Conservation (phyloP, 2,113 vertebrate species). For the Callorhinus ursinus region DNA sequence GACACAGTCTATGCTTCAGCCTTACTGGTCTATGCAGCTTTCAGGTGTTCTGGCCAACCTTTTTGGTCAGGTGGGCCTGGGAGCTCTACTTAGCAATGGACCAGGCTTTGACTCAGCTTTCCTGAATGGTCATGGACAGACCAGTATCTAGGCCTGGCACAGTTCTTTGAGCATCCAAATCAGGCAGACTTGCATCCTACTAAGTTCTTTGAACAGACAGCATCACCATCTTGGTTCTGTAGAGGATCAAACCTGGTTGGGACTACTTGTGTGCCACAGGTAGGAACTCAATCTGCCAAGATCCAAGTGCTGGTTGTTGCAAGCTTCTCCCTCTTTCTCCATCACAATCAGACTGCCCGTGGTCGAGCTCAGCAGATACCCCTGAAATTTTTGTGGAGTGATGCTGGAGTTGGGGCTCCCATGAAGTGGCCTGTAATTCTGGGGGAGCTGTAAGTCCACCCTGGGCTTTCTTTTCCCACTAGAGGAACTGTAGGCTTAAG, state of each 20-base stretch:
- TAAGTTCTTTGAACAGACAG: background rate
- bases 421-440: background rate
- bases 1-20: background rate
- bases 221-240: background rate
- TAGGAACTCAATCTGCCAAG: background rate
- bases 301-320: background rate
- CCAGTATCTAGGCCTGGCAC: background rate
- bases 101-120: background rate
- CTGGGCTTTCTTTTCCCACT: background rate
- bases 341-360: background rate
- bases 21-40: background rate
- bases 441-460: background rate
- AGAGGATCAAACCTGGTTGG: background rate
- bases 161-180: background rate
- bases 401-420: background rate
- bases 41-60: background rate
- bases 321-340: background rate
- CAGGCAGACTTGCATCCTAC: background rate
- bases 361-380: background rate
- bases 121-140: background rate
- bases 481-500: background rate
- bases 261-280: background rate
- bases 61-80: background rate
- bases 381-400: background rate
- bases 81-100: background rate